These are phyloP conservation scores for Volucella zonaria DNA, from an alignment of 2,888 invertebrate genomes.

Conservation along the genomic window DNA sequence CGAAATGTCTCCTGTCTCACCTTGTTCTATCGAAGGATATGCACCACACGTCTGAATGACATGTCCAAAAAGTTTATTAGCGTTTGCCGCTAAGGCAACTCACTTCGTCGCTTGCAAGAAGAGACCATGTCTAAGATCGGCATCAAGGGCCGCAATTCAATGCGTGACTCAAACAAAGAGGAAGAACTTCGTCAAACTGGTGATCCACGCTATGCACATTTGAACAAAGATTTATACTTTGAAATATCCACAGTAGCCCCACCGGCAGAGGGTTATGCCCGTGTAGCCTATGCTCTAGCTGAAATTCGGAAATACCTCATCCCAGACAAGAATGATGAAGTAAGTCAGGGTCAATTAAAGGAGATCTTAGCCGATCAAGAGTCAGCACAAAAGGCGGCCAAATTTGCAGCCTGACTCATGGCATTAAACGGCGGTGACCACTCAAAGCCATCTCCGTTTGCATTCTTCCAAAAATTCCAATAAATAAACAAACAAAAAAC, in stretches of 20 bases:
- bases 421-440: constrained; percentile 21
- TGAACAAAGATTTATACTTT: constrained; percentile 93
- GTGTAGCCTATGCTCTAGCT: constrained; percentile 84
- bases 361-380: constrained; percentile 75
- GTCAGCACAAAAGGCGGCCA: constrained; percentile 34
- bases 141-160: constrained; percentile 94
- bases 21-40: constrained; percentile 34
- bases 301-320: constrained; percentile 79
- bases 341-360: constrained; percentile 78
- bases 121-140: constrained; percentile 98
- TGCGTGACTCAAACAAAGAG: constrained; percentile 93
- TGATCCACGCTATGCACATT: constrained; percentile 94
- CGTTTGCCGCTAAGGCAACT: constrained; percentile 86
- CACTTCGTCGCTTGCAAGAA: constrained; percentile 94
- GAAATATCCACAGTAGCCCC: constrained; percentile 93
- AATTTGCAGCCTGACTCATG: constrained; percentile 32
- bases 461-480: constrained; percentile 61
- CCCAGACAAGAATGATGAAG: constrained; percentile 79
- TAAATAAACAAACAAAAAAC: constrained; percentile 23
- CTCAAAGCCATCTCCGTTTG: constrained; percentile 43
- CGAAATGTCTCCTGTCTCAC: too few relatives aligned
- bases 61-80: constrained; percentile 79
- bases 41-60: constrained; percentile 80
- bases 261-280: constrained; percentile 92
- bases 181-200: constrained; percentile 90